Percentiles rank a stretch among this genome's conserved stretches.
Conservation (phyloP, 1,140 invertebrate genomes). For the Lepeophtheirus salmonis region DNA sequence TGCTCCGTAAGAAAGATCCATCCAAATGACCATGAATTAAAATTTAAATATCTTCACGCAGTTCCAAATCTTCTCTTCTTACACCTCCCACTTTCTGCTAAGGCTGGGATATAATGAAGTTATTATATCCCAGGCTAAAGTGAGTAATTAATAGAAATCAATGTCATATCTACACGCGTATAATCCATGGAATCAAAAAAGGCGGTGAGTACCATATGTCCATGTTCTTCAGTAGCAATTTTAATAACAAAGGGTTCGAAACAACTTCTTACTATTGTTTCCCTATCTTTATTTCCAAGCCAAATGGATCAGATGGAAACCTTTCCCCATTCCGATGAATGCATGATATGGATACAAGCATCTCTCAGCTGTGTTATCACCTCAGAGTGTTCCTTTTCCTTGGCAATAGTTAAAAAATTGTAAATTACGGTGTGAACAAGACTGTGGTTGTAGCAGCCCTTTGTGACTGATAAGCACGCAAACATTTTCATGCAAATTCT, state of each 20-base stretch:
- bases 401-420: conserved; percentile 56
- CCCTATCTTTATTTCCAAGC: conserved; percentile 53
- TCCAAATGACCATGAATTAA: no score
- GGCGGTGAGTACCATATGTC: conserved; percentile 56
- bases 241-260: conserved; percentile 64
- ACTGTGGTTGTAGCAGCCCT: conserved; percentile 32
- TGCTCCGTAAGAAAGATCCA: no score
- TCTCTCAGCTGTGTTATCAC: conserved; percentile 49
- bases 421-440: conserved; percentile 53
- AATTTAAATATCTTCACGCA: no score
- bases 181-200: conserved; percentile 81
- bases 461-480: conserved; percentile 31
- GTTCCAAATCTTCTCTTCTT: no score
- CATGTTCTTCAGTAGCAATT: conserved; percentile 62
- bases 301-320: conserved; percentile 64
- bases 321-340: conserved; percentile 58
- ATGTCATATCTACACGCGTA: conserved; percentile 68
- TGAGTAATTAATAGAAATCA: no score
- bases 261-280: conserved; percentile 43
- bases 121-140: no score
- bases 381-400: conserved; percentile 40
- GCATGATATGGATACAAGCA: conserved; percentile 51
- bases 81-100: no score
- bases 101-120: no score
- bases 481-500: conserved; percentile 31